Conservation (phyloP, 2,888 invertebrate species). For the Cryptocheilus praepositus region DNA sequence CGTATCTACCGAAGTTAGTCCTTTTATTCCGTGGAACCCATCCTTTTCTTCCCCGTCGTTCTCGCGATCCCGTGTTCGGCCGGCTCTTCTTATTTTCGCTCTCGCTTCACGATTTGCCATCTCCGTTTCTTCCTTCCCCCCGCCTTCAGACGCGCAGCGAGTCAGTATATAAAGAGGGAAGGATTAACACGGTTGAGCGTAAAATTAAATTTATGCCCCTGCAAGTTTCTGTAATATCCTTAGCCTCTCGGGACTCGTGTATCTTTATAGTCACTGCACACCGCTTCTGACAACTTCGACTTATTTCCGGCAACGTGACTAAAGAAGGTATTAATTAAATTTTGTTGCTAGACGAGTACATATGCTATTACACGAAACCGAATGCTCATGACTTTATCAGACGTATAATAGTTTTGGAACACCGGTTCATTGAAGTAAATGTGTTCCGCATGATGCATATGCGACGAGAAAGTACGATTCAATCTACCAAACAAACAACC, state of each 20-base stretch:
- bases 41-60: slow-evolving; percentile 14
- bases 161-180: slow-evolving; percentile 48
- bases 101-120: slow-evolving; percentile 8
- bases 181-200: slow-evolving; percentile 59
- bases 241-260: slow-evolving; percentile 42
- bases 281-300: slow-evolving; percentile 33
- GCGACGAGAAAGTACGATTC: too few species aligned
- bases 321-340: slow-evolving; percentile 56
- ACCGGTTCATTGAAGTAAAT: too few species aligned
- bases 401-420: too few species aligned
- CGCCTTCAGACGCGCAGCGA: slow-evolving; percentile 21
- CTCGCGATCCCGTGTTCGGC: slow-evolving; percentile 11
- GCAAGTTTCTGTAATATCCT: slow-evolving; percentile 61
- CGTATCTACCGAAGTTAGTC: slow-evolving; percentile 23
- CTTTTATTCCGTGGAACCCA: slow-evolving; percentile 38
- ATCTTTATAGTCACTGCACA: slow-evolving; percentile 28
- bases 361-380: too few species aligned
- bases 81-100: not conserved
- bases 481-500: too few species aligned
- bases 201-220: slow-evolving; percentile 64
- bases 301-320: slow-evolving; percentile 36
- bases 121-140: not conserved
- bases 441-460: too few species aligned
- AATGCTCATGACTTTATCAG: too few species aligned
- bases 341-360: slow-evolving; percentile 18